Conservation (phyloP, 2,888 invertebrate genomes). For the Oxyteleia sp. region DNA sequence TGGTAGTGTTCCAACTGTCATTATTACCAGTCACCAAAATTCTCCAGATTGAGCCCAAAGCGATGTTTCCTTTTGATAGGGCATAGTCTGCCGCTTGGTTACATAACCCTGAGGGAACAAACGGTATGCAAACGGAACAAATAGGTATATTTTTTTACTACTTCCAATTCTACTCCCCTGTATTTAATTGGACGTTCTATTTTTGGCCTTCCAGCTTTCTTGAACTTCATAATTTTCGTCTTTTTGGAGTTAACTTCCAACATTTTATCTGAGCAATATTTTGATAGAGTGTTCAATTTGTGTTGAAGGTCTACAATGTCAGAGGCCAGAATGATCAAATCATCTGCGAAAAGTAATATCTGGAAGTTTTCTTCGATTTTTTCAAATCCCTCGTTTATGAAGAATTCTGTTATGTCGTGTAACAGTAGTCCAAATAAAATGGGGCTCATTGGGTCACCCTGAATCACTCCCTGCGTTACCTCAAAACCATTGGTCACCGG, state of each 20-base stretch:
- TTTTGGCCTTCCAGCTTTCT: not conserved
- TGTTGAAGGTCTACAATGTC: not conserved
- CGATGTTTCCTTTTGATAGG: too few relatives aligned
- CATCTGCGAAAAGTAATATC: conserved; percentile 20
- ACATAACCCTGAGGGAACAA: too few relatives aligned
- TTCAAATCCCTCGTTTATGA: not conserved
- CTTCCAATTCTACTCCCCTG: too few relatives aligned
- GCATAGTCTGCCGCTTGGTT: too few relatives aligned
- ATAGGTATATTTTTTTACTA: too few relatives aligned
- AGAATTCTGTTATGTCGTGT: conserved; percentile 7
- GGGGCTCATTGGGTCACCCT: conserved; percentile 5
- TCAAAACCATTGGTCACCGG: not conserved
- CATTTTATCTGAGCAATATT: not conserved
- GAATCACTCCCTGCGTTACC: conserved; percentile 49
- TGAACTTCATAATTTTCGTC: conserved; percentile 14
- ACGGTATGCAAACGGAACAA: too few relatives aligned
- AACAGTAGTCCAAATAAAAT: conserved; percentile 16
- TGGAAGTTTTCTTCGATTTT: not conserved
- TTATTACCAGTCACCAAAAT: not conserved
- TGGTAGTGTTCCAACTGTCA: not conserved
- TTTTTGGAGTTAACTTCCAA: not conserved
- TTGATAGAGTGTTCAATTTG: not conserved
- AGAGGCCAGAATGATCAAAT: conserved; percentile 11
- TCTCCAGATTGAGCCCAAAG: too few relatives aligned
- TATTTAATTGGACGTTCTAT: not conserved